phyloP scores from a whole-genome alignment of 2,888 invertebrate genomes.

The Panzeria rudis region DNA sequence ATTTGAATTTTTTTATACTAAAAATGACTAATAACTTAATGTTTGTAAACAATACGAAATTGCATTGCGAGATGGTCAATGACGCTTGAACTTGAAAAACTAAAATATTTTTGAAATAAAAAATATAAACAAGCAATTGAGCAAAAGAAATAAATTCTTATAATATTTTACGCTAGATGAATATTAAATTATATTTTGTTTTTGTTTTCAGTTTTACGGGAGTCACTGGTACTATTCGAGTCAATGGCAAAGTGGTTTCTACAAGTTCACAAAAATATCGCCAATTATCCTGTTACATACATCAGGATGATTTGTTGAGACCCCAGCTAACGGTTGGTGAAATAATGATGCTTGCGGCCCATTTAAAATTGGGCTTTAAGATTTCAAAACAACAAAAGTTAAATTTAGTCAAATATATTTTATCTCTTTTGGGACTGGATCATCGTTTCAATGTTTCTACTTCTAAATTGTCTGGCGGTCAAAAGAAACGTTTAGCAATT shows the following conservation, averaged over 20 bases:
- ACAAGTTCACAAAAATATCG: slow-evolving; percentile 88
- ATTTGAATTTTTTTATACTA: background rate
- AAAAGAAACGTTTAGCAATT: slow-evolving; percentile 91
- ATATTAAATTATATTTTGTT: background rate
- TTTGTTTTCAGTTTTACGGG: slow-evolving; percentile 86
- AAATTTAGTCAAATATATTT: slow-evolving; percentile 89
- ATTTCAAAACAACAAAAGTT: slow-evolving; percentile 88
- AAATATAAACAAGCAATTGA: slow-evolving; percentile 9
- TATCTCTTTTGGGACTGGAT: slow-evolving; percentile 89
- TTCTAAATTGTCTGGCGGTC: slow-evolving; percentile 92
- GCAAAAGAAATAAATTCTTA: background rate
- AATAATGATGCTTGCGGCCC: slow-evolving; percentile 92
- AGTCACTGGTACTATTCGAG: slow-evolving; percentile 88
- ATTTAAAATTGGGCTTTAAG: slow-evolving; percentile 90
- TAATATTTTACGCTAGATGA: background rate
- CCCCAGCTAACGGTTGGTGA: slow-evolving; percentile 91
- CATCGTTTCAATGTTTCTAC: slow-evolving; percentile 89
- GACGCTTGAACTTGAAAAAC: slow-evolving; percentile 78
- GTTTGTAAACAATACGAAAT: background rate
- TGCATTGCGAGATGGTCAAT: slow-evolving; percentile 75
- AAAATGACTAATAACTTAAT: background rate
- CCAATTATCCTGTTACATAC: slow-evolving; percentile 92
- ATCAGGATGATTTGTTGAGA: slow-evolving; percentile 91
- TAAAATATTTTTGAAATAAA: slow-evolving; percentile 8
- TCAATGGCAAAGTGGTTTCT: slow-evolving; percentile 87